Evolutionary conservation across 35 echinoderm and acorn worm genomes (phyloP).

Genomic region (Holothuria glaberrima): DNA sequence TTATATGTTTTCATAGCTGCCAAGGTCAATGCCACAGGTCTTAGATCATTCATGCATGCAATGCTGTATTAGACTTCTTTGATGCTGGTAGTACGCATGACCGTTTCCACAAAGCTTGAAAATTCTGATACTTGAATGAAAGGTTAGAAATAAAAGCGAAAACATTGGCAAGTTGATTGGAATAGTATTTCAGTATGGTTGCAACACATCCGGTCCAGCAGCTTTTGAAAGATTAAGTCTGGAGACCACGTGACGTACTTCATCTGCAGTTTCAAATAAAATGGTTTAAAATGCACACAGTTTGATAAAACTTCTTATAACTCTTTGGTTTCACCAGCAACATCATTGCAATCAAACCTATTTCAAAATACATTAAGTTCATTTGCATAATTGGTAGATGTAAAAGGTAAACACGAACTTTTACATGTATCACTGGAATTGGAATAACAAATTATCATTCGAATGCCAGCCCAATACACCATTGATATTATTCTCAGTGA

Average conservation of each 20-base stretch:
- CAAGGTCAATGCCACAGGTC: neutral
- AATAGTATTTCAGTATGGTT: neutral
- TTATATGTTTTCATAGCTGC: neutral
- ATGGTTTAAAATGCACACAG: neutral
- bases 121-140: neutral
- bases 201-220: neutral
- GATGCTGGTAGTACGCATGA: neutral
- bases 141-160: no score
- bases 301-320: no score
- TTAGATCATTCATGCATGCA: neutral
- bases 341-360: conserved; percentile 9
- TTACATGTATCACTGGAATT: conserved; percentile 8
- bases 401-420: neutral
- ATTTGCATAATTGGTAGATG: neutral
- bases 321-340: no score
- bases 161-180: no score
- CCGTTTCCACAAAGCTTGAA: neutral
- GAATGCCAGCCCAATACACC: neutral
- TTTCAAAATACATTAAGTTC: neutral
- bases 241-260: neutral
- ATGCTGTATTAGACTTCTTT: neutral
- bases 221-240: neutral
- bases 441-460: neutral
- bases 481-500: conserved; percentile 13
- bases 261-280: conserved; percentile 6